Percentiles rank a stretch among this genome's conserved stretches.
Evolutionary conservation across 2,888 invertebrate species (phyloP).

Genomic region (Calephelis perditalis): DNA sequence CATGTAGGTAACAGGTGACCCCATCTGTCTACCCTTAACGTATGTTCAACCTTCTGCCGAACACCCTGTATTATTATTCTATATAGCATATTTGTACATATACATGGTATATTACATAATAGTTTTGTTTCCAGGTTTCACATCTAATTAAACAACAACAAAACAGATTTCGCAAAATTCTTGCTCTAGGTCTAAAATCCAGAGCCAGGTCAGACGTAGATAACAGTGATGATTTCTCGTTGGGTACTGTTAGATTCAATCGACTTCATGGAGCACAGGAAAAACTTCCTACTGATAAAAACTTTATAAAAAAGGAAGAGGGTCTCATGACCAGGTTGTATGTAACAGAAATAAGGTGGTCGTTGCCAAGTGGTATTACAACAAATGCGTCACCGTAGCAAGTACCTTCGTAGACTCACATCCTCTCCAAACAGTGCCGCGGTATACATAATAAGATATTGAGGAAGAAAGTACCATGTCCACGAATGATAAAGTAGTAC

Average conservation of each 20-base stretch:
- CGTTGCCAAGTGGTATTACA: slow-evolving; percentile 25
- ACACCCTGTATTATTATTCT: too few relatives aligned
- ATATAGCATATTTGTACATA: neutral
- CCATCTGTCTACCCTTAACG: too few relatives aligned
- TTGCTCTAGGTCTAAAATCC: slow-evolving; percentile 23
- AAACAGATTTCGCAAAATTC: neutral
- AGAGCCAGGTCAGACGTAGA: slow-evolving; percentile 24
- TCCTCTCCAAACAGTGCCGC: slow-evolving; percentile 19
- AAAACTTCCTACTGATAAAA: slow-evolving; percentile 23
- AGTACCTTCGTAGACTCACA: too few relatives aligned
- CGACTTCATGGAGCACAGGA: slow-evolving; percentile 23
- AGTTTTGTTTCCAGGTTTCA: neutral
- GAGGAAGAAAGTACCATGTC: slow-evolving; percentile 20
- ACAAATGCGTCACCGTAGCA: too few relatives aligned
- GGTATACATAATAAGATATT: slow-evolving; percentile 24
- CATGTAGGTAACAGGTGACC: too few relatives aligned
- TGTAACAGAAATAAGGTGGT: slow-evolving; percentile 25
- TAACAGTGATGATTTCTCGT: slow-evolving; percentile 19
- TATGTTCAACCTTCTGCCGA: too few relatives aligned
- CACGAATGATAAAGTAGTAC: slow-evolving; percentile 25
- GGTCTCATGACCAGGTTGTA: slow-evolving; percentile 22
- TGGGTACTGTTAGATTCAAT: slow-evolving; percentile 25
- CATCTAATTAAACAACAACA: neutral
- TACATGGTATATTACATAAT: neutral
- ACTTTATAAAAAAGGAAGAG: slow-evolving; percentile 22